Base-by-base conservation (phyloP, 2,888 invertebrate genomes). In the Anthoptus insignis region DNA sequence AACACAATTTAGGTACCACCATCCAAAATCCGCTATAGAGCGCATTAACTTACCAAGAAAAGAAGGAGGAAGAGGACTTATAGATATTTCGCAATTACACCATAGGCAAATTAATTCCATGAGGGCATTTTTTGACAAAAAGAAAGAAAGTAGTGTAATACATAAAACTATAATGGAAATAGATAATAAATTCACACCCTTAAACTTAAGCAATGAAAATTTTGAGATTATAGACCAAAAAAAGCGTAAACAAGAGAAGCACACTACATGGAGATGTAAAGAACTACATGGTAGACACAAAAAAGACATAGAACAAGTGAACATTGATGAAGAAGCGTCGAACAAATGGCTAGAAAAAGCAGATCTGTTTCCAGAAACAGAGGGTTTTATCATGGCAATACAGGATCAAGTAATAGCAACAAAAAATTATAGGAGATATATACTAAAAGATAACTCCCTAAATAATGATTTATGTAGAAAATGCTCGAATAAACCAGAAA, bases 51-150 rank as follows among this genome's bases (percentile, higher is more conserved):
- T 37, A 14, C 37, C 37, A 0, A 37, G 37, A 14, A 37, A 37
- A 37, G 37, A 37, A 37, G 37, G 37, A n/a, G 37, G 37, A 37
- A n/a, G 37, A 37, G 37, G 37, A 4, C 37, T 37, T n/a, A 37
- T 37, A n/a, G 37, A 37, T 4, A n/a, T 37, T 4, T 14, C n/a
- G 3, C n/a, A 37, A 14, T 14, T 37, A n/a, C 37, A 37, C 7
- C 1, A 37, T 14, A n/a, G 37, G 7, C 37, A 37, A 37, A 37
- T 14, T 14, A 3, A 14, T 9, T 14, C 37, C n/a, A n/a, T 37
- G 37, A 37, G 4, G 4, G 1, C n/a, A 14, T 37, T 14, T 37
- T 37, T 37, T 9, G 6, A 14, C 14, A n/a, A 14, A 4, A n/a
- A 14, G 9, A 37, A 14, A 7, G 37, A 37, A 8, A 16, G 0